Percentiles rank a stretch among this genome's conserved stretches.
Evolutionary conservation across 2,113 vertebrate genomes (phyloP).

Genomic region (Cryptomyrus ogoouensis): DNA sequence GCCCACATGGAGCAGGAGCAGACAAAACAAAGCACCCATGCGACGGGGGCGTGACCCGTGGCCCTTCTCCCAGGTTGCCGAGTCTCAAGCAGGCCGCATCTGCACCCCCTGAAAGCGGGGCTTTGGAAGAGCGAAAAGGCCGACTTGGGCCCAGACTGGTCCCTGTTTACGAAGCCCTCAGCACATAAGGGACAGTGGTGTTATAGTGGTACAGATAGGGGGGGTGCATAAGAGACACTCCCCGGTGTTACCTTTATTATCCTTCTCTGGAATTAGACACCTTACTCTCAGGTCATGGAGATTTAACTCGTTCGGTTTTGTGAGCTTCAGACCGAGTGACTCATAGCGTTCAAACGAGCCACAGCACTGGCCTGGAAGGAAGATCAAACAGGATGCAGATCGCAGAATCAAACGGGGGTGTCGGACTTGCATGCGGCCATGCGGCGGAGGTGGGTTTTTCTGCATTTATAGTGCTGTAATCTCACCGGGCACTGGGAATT

Average conservation of each 20-base stretch:
- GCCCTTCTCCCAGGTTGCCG: conserved; percentile 36
- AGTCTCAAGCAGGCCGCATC: conserved; percentile 11
- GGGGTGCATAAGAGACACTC: neutral
- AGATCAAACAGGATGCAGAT: conserved; percentile 30
- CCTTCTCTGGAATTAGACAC: conserved; percentile 43
- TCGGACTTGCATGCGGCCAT: conserved; percentile 38
- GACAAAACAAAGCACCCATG: conserved; percentile 65
- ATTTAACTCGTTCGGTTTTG: conserved; percentile 33
- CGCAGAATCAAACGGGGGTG: conserved; percentile 29
- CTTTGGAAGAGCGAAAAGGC: conserved; percentile 14
- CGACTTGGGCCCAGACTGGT: conserved; percentile 27
- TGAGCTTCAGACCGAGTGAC: conserved; percentile 32
- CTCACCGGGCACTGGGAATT: conserved; percentile 24
- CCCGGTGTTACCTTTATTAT: conserved; percentile 36
- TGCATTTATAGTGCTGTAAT: conserved; percentile 34
- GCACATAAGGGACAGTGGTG: conserved; percentile 39
- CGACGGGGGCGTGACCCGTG: conserved; percentile 49
- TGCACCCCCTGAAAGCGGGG: neutral
- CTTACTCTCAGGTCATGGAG: conserved; percentile 42
- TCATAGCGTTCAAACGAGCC: conserved; percentile 35
- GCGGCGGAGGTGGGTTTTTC: conserved; percentile 39
- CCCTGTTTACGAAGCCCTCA: conserved; percentile 39
- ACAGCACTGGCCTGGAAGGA: conserved; percentile 26
- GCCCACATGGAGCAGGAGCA: conserved; percentile 49
- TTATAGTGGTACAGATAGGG: too few species aligned